Base-by-base conservation (phyloP, 2,888 invertebrate genomes). In the Pteria penguin region DNA sequence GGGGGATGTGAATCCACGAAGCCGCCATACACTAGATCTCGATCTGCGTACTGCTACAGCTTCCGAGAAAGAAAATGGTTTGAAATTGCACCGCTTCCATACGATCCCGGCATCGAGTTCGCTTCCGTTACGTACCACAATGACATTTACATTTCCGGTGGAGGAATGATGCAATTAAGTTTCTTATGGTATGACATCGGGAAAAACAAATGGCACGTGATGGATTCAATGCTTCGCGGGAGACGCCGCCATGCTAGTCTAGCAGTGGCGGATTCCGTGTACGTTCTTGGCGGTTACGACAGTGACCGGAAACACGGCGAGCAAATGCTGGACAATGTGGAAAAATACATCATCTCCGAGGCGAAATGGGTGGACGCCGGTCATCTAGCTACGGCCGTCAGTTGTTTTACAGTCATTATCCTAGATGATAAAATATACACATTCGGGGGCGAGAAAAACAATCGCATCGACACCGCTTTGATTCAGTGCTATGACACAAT, bases 101-200 rank as follows among this genome's bases (percentile, higher is more conserved):
- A 84, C 65, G 86, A 87, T 60, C 88, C 87, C 0, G 87, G 87
- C n/a, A 87, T 87, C 60, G 88, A 88, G 70, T 88, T 87, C 71
- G 86, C 87, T 0, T 84, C 87, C 0, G 87, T 87, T 67, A 86
- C 86, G 2, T 84, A 86, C 71, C 85, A 81, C 22, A 86, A 84
- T 63, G 88, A 88, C 52, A 86, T 88, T 33, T 88, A 82, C 72
- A 80, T 87, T 14, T 84, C 87, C 1, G 88, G 87, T 1, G 88
- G 87, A n/a, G 87, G 86, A 0, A 80, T 83, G 33, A 76, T 80
- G 70, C 86, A 85, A 52, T 81, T 79, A 11, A 82, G 84, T 27
- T 84, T 87, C 26, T 72, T 86, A 1, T 82, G 86, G 65, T 88
- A 84, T 54, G 75, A 85, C 27, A 78, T 85, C 0, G 85, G 84